phyloP scores from a whole-genome alignment of 1,140 invertebrate species.

The Pinna nobilis region DNA sequence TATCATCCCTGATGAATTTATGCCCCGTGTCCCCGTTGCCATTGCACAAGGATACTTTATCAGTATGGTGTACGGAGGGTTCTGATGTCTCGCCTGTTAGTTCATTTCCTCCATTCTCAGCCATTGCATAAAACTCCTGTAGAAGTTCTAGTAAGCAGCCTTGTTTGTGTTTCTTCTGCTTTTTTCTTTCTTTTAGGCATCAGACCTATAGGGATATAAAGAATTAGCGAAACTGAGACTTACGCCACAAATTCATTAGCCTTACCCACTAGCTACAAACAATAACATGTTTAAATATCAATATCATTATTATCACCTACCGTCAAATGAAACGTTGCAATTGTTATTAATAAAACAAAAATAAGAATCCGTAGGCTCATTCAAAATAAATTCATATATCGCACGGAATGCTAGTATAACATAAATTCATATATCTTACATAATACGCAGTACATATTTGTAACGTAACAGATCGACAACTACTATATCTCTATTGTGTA shows the following conservation, averaged over 20 bases:
- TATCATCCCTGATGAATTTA: constrained; percentile 14
- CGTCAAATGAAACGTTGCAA: too few species aligned
- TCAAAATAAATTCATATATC: too few species aligned
- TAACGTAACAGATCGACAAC: not conserved
- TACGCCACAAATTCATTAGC: too few species aligned
- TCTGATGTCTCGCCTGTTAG: constrained; percentile 15
- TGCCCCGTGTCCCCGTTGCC: constrained; percentile 17
- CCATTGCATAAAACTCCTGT: constrained; percentile 12
- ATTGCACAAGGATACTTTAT: constrained; percentile 28
- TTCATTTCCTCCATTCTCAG: constrained; percentile 25
- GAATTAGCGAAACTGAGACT: not conserved
- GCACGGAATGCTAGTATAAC: too few species aligned
- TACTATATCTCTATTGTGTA: not conserved
- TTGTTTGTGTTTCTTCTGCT: not conserved
- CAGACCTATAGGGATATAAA: constrained; percentile 9
- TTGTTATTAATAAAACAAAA: too few species aligned
- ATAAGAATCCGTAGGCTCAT: too few species aligned
- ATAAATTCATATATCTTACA: too few species aligned
- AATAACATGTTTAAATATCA: not conserved
- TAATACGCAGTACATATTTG: too few species aligned
- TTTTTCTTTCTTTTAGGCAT: constrained; percentile 14
- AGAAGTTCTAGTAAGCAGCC: not conserved
- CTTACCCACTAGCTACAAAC: too few species aligned
- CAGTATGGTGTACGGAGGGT: not conserved
- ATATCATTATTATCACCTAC: not conserved